A percentile compares a stretch with the other conserved stretches of the same genome.
phyloP scores from a whole-genome alignment of 2,888 invertebrate genomes.

The Cecidostiba fungosa region DNA sequence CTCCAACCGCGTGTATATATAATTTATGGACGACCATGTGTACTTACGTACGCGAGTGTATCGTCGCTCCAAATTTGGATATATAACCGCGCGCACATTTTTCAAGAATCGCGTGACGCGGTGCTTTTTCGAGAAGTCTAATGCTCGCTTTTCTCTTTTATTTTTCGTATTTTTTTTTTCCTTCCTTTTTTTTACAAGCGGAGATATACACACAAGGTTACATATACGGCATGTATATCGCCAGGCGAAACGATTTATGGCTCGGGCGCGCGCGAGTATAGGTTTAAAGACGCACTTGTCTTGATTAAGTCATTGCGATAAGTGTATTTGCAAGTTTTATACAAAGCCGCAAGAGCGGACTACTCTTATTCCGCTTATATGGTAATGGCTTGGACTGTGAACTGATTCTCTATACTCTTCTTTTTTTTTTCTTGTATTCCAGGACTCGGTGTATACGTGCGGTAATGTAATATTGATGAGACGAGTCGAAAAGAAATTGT shows the following conservation, averaged over 20 bases:
- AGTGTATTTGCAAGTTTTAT: slow-evolving; percentile 12
- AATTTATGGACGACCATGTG: background rate
- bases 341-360: slow-evolving; percentile 6
- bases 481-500: background rate
- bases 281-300: slow-evolving; percentile 1
- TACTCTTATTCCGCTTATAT: slow-evolving; percentile 9
- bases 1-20: background rate
- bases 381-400: background rate
- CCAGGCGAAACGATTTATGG: background rate
- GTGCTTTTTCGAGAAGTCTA: background rate
- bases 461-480: slow-evolving; percentile 8
- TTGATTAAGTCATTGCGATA: slow-evolving; percentile 1
- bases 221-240: background rate
- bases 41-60: background rate
- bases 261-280: background rate
- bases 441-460: background rate
- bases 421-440: background rate
- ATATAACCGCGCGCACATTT: background rate
- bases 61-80: background rate
- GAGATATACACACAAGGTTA: background rate
- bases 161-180: background rate
- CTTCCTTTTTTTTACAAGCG: background rate
- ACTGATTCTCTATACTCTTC: background rate
- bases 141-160: background rate
- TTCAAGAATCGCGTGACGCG: background rate